Percentiles rank a stretch among this genome's conserved stretches.
Conservation (phyloP, 2,797 vertebrate species). For the Echiichthys vipera region DNA sequence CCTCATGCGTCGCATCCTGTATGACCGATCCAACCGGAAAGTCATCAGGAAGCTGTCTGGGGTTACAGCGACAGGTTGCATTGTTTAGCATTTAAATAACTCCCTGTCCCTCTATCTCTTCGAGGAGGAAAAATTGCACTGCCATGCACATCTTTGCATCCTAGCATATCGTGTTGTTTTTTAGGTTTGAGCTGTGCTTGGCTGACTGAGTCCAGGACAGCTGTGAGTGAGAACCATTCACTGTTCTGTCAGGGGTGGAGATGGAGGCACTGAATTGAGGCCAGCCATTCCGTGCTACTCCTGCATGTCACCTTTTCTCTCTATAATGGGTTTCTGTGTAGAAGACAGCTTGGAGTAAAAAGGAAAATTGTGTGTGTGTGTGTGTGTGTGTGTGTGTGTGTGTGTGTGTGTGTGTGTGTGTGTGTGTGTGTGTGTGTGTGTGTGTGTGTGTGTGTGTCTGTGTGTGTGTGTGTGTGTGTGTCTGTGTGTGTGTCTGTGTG, state of each 20-base stretch:
- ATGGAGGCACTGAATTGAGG: constrained; percentile 77
- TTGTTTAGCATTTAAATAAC: constrained; percentile 79
- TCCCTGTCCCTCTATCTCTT: constrained; percentile 42
- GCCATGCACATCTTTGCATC: constrained; percentile 62
- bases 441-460: constrained; percentile 6
- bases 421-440: constrained; percentile 4
- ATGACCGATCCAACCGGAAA: constrained; percentile 50
- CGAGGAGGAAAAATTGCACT: constrained; percentile 55
- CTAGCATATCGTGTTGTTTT: constrained; percentile 67
- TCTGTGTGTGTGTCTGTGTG: neutral
- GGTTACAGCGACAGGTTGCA: constrained; percentile 48
- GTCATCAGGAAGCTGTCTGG: constrained; percentile 52
- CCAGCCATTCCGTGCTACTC: constrained; percentile 66
- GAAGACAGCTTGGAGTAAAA: constrained; percentile 53
- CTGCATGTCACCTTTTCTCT: constrained; percentile 71
- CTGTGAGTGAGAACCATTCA: constrained; percentile 76
- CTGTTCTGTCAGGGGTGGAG: constrained; percentile 73
- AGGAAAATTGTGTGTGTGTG: constrained; percentile 4
- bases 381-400: neutral
- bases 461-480: neutral
- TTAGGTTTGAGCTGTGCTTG: constrained; percentile 60
- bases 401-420: neutral
- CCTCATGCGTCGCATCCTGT: constrained; percentile 26
- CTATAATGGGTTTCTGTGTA: constrained; percentile 61
- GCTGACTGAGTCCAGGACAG: constrained; percentile 78